Percentiles rank a stretch among this genome's conserved stretches.
Evolutionary conservation across 2,113 vertebrate species (phyloP).

Genomic region (Caracal caracal): DNA sequence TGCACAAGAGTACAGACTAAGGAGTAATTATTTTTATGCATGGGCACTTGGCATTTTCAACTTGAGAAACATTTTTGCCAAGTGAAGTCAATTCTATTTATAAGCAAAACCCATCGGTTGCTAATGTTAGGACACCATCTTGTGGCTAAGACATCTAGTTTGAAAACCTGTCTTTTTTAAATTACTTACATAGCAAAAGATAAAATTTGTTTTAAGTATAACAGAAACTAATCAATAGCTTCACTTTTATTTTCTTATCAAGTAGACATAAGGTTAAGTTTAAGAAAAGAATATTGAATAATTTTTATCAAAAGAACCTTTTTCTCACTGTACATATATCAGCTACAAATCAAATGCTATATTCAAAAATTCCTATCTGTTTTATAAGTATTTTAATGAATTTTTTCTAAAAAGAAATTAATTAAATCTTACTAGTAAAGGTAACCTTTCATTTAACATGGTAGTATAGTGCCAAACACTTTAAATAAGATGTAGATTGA

Average conservation of each 20-base stretch:
- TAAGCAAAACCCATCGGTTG: slow-evolving; percentile 36
- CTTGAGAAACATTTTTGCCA: slow-evolving; percentile 33
- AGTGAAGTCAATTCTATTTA: not conserved
- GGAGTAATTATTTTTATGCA: slow-evolving; percentile 68
- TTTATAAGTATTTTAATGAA: not conserved
- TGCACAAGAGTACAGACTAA: slow-evolving; percentile 19
- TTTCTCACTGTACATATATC: not conserved
- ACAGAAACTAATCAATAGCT: slow-evolving; percentile 20
- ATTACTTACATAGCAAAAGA: not conserved
- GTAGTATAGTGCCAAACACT: not conserved
- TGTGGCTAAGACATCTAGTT: slow-evolving; percentile 75
- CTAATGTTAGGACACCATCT: slow-evolving; percentile 84
- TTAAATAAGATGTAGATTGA: not conserved
- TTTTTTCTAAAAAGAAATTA: not conserved
- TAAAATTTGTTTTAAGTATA: not conserved
- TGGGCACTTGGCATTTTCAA: slow-evolving; percentile 58
- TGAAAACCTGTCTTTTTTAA: slow-evolving; percentile 5
- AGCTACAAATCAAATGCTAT: not conserved
- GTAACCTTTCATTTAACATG: not conserved
- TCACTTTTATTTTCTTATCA: not conserved
- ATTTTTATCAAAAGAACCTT: slow-evolving; percentile 14
- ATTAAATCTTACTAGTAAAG: not conserved
- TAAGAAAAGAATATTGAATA: not conserved
- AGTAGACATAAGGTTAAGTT: not conserved
- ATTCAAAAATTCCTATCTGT: not conserved